Conservation (phyloP, 2,113 vertebrate genomes). For the Xenus cinereus region DNA sequence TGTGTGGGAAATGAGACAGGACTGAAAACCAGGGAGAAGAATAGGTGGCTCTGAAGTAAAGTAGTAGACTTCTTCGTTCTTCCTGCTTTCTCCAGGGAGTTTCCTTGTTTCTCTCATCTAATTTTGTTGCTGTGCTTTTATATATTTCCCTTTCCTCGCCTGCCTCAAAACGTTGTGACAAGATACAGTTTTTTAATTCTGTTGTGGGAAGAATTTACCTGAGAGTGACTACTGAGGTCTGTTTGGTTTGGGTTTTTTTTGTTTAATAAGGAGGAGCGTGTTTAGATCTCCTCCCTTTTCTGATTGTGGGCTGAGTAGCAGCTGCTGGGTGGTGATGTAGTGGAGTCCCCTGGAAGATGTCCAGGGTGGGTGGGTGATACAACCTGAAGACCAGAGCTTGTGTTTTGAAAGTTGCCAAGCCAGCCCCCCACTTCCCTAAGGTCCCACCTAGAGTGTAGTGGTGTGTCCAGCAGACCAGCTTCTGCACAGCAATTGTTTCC, state of each 20-base stretch:
- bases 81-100: not conserved
- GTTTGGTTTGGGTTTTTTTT: not conserved
- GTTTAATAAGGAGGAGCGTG: not conserved
- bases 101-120: not conserved
- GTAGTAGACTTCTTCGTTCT: not conserved
- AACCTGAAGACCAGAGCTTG: not conserved
- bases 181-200: not conserved
- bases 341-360: not conserved
- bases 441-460: not conserved
- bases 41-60: not conserved
- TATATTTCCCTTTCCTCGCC: not conserved
- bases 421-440: not conserved
- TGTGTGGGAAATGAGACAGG: not conserved
- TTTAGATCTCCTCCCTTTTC: not conserved
- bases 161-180: not conserved
- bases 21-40: not conserved
- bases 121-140: not conserved
- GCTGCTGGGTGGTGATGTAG: not conserved
- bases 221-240: not conserved
- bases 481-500: not conserved
- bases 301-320: not conserved
- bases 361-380: not conserved
- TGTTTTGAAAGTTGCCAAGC: not conserved
- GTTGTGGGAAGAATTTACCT: not conserved
- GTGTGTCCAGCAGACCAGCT: not conserved